Evolutionary conservation across 2,888 invertebrate genomes (phyloP), one percentile per base, ranked within the genome.

Genomic region (Oxycera nigricornis): DNA sequence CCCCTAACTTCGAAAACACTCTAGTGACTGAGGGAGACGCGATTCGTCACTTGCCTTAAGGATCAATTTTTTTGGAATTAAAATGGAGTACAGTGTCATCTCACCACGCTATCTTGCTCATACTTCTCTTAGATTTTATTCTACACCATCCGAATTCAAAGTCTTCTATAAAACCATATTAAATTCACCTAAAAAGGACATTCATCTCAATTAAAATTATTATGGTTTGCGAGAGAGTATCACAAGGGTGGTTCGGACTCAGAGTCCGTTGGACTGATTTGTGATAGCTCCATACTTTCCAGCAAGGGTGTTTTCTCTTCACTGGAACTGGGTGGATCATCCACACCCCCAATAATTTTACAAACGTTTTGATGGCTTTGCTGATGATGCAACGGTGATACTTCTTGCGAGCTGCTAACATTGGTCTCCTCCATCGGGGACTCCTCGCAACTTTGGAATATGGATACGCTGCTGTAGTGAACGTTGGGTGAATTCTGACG

Each of bases 281-380:
- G 84, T 35, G 85, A 85, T 83, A 85, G 84, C 79, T 85, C 85
- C 76, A 85, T 85, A 78, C 84, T 84, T 76, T 85, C 85, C 73
- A 86, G 81, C 39, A 86, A 80, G 52, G 86, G 86, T 9, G 84
- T 85, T 78, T 85, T 85, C 79, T 86, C 86, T 78, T 86, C 86
- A 76, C 82, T 83, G 79, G 83, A 82, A 73, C 74, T 74, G 0
- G 62, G 46, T 1, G 76, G 73, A 73, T 77, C 77, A n/a, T 76
- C 75, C 9, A 74, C 65, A 2, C 76, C 81, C 80, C 78, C 83
- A 82, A 76, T 81, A 79, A 35, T 80, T 79, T 76, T 79, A 78
- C 61, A 81, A 78, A 77, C 67, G 62, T 74, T 73, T 35, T 74
- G 76, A 74, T 81, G 79, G 59, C 74, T 72, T 24, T 73, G 75